Base-by-base conservation (phyloP, 2,888 invertebrate species). In the Eupithecia pulchellata region DNA sequence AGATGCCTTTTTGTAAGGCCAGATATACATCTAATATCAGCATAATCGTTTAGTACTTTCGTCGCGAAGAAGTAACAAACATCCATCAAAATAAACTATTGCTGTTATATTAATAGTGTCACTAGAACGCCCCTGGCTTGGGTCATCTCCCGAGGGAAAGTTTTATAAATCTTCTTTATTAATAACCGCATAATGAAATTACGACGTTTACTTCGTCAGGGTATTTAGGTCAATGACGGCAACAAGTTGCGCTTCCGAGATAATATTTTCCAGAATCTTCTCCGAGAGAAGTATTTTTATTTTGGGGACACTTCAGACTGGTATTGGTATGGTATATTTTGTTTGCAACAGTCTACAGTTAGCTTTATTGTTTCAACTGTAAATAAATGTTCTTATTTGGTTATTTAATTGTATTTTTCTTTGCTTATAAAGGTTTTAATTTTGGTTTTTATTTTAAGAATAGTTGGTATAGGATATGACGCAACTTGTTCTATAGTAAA, bases 121-220 rank as follows among this genome's bases (percentile, higher is more conserved):
- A 47, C 8, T 20, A 9, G 42, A 47, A 47, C n/a, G 3, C 13
- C 52, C 52, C 20, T 52, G 52, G 25, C 52, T 25, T 25, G 52
- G 42, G 4, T 25, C 4, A 11, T 52, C 25, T 52, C 52, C 52
- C 25, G 25, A 8, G 52, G 52, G 52, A 52, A 25, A 4, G 1
- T 52, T 52, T 25, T 52, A n/a, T n/a, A n/a, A n/a, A n/a, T n/a
- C n/a, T n/a, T n/a, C n/a, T 52, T 25, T 52, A 25, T 52, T 52
- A 52, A 25, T 52, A 11, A 25, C 25, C 52, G 25, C 25, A 52
- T 52, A 25, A 52, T 52, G 11, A 52, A 52, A 52, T 52, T 52
- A 52, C 52, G 20, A 6, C 9, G 47, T 25, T 20, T 47, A 42
- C 47, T 11, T 6, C 3, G 25, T 20, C 25, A 52, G 39, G 4